Base-by-base conservation (phyloP, 2,113 vertebrate species). In the Hydrolagus affinis region DNA sequence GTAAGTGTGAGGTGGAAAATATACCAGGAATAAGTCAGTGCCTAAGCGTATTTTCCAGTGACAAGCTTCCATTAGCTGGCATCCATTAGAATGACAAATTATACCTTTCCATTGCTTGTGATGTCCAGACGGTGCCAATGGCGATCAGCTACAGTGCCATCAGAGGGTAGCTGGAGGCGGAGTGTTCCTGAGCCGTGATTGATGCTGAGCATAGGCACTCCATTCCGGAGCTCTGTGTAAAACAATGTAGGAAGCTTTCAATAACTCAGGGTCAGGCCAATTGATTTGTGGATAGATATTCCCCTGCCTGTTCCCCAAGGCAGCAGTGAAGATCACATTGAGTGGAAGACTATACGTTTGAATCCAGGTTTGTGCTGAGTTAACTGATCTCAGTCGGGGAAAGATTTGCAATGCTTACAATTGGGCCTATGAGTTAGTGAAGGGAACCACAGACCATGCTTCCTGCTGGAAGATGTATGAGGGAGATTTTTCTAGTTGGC, bases 41-140 rank as follows among this genome's bases (percentile, higher is more conserved):
- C n/a, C 56, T 60, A 66, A 80, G 28, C 23, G 66, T 19, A 4
- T 66, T 83, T 28, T 68, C 15, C 17, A 10, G 19, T 62, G 64
- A 9, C 59, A 11, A 4, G 30, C 11, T 28, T 23, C 60, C 32
- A 10, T 10, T 19, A 44, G 6, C 44, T 44, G 44, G 44, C 44
- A 44, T 44, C 44, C 44, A 44, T 44, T 44, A 44, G 44, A 6
- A 1, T 44, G 44, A 70, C 17, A 70, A 70, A 70, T 14, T 70
- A 10, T 88, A 95, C 96, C 95, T 97, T 95, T 87, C 95, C 95
- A 8, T 96, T 92, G 60, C 88, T 94, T 88, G 91, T 88, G 88
- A 97, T 90, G 87, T 95, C 93, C 11, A 97, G 91, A 10, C 92
- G 95, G 88, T 97, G 96, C 96, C 96, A 97, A 85, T 89, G 94